Conservation (phyloP, 2,797 vertebrate species). For the Halcyon chelicuti region DNA sequence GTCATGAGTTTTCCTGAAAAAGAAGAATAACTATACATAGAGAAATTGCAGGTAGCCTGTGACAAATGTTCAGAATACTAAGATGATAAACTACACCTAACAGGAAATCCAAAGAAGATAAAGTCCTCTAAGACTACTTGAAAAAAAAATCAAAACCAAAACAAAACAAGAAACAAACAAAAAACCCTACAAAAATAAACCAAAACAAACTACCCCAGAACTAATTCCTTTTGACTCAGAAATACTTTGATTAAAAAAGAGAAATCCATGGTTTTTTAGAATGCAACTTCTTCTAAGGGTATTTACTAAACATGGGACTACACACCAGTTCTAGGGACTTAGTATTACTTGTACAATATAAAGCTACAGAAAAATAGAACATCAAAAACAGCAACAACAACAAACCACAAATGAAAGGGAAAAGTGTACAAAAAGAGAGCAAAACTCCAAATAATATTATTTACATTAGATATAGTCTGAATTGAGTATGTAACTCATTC, state of each 20-base stretch:
- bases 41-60: neutral
- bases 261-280: neutral
- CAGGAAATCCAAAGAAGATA: neutral
- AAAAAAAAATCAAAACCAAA: no score
- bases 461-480: neutral
- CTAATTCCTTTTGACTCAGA: neutral
- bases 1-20: neutral
- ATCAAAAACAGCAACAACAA: neutral
- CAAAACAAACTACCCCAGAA: no score
- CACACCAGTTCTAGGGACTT: fast-evolving
- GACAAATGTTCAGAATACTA: neutral
- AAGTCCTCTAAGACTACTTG: neutral
- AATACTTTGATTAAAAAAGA: neutral
- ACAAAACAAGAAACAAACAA: no score
- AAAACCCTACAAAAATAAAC: no score
- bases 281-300: fast-evolving
- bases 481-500: neutral
- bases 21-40: neutral
- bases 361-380: neutral
- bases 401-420: neutral
- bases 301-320: neutral
- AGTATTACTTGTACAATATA: neutral
- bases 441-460: neutral
- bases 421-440: neutral
- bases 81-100: neutral